Evolutionary conservation across 2,113 vertebrate species (phyloP), one percentile per base, ranked within the genome.

Genomic region (Osmerus eperlanus): DNA sequence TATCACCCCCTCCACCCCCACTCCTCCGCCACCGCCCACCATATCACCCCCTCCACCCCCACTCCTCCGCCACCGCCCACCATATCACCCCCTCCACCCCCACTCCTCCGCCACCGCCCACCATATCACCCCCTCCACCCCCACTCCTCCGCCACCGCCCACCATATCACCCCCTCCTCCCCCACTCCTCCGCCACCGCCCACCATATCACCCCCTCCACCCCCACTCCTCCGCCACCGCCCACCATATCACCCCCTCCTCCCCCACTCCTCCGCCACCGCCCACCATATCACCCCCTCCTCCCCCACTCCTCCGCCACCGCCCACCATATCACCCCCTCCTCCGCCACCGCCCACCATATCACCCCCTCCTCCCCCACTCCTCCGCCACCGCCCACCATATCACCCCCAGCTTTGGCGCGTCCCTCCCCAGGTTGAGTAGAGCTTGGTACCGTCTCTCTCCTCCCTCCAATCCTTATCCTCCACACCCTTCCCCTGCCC

Each of bases 11-110:
- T 78, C 78, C 66, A 41, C 75, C 73, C 70, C 75, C 36, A 59
- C n/a, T 59, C 3, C 67, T 79, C 77, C 78, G 55, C 74, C 67
- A 78, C 4, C 0, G 16, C 72, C 13, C 66, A 11, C 41, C 76
- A 83, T 77, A 73, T 75, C 65, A 72, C 73, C 70, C 73, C 14
- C n/a, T 78, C 78, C 66, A 41, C 75, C 73, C 70, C 75, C 36
- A 59, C n/a, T 59, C 3, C 67, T 79, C 77, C 78, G 55, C 74
- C 67, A 78, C 4, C 0, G 16, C 72, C 13, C 66, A 11, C 41
- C 76, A 83, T 77, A 73, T 75, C 65, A 72, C 73, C 70, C 73
- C 14, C n/a, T 78, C 78, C 66, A 41, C 75, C 73, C 70, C 75
- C 36, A 59, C n/a, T 59, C 3, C 67, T 79, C 77, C 78, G 55